phyloP scores from a whole-genome alignment of 2,888 invertebrate genomes.

The Beris morrisii region DNA sequence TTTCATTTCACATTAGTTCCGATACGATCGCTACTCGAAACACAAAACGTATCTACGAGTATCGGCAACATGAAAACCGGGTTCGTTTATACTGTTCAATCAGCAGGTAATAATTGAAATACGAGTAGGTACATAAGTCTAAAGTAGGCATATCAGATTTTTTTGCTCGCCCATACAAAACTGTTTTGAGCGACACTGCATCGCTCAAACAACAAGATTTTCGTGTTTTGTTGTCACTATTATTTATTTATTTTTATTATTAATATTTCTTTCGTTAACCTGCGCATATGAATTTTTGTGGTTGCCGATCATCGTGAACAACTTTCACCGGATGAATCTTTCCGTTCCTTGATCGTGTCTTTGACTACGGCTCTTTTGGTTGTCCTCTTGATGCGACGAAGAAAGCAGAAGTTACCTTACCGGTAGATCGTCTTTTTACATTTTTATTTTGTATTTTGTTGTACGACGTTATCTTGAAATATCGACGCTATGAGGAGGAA shows the following conservation, averaged over 20 bases:
- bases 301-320: constrained; percentile 23
- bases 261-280: not conserved
- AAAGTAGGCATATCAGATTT: not conserved
- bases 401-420: constrained; percentile 30
- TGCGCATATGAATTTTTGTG: constrained; percentile 2
- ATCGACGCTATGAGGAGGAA: not conserved
- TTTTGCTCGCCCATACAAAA: too few relatives aligned
- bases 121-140: not conserved
- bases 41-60: too few relatives aligned
- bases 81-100: constrained; percentile 1
- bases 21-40: too few relatives aligned
- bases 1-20: too few relatives aligned
- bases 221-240: constrained; percentile 23
- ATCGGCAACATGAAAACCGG: not conserved
- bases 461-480: constrained; percentile 22
- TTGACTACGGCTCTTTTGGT: not conserved
- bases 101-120: constrained; percentile 18
- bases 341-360: constrained; percentile 19
- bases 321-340: constrained; percentile 33
- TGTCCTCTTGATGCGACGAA: constrained; percentile 11
- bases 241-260: constrained; percentile 18
- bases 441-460: constrained; percentile 21
- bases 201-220: not conserved
- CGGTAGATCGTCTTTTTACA: constrained; percentile 13
- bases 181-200: constrained; percentile 12